Percentiles rank a stretch among this genome's conserved stretches.
phyloP scores from a whole-genome alignment of 2,797 vertebrate species.

The Syngnathus rostellatus region DNA sequence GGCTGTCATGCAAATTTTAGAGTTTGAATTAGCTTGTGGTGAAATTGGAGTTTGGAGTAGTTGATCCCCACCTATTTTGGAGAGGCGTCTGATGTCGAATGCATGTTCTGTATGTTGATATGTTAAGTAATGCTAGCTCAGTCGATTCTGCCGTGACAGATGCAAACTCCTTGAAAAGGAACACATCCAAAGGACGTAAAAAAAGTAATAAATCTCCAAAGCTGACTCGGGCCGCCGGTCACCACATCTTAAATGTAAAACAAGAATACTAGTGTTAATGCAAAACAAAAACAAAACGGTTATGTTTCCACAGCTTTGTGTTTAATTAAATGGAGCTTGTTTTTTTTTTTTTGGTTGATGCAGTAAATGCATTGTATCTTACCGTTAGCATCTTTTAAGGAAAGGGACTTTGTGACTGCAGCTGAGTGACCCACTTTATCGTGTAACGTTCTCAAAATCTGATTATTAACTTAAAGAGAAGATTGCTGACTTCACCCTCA shows the following conservation, averaged over 20 bases:
- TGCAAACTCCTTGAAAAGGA: slow-evolving; percentile 84
- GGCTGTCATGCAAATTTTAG: slow-evolving; percentile 91
- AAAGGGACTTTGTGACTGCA: slow-evolving; percentile 52
- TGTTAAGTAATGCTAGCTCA: slow-evolving; percentile 85
- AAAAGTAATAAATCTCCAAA: slow-evolving; percentile 66
- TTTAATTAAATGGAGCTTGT: slow-evolving; percentile 50
- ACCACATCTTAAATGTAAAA: slow-evolving; percentile 76
- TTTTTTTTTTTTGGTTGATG: slow-evolving; percentile 44
- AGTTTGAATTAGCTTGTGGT: slow-evolving; percentile 81
- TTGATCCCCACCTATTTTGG: slow-evolving; percentile 23
- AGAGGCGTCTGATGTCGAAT: slow-evolving; percentile 85
- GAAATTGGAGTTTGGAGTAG: slow-evolving; percentile 78
- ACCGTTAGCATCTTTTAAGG: slow-evolving; percentile 48
- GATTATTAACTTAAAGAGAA: slow-evolving; percentile 11
- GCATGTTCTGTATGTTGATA: slow-evolving; percentile 78
- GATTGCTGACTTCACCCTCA: slow-evolving; percentile 11
- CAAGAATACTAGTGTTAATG: slow-evolving; percentile 47
- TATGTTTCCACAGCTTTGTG: slow-evolving; percentile 63
- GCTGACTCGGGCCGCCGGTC: slow-evolving; percentile 73
- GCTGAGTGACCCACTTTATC: slow-evolving; percentile 33
- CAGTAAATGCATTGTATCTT: slow-evolving; percentile 51
- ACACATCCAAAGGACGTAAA: slow-evolving; percentile 82
- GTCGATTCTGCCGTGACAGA: slow-evolving; percentile 88
- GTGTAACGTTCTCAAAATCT: slow-evolving; percentile 21
- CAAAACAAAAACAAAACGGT: slow-evolving; percentile 50